Base-by-base conservation (phyloP, 2,888 invertebrate genomes). In the Adelphocoris suturalis region DNA sequence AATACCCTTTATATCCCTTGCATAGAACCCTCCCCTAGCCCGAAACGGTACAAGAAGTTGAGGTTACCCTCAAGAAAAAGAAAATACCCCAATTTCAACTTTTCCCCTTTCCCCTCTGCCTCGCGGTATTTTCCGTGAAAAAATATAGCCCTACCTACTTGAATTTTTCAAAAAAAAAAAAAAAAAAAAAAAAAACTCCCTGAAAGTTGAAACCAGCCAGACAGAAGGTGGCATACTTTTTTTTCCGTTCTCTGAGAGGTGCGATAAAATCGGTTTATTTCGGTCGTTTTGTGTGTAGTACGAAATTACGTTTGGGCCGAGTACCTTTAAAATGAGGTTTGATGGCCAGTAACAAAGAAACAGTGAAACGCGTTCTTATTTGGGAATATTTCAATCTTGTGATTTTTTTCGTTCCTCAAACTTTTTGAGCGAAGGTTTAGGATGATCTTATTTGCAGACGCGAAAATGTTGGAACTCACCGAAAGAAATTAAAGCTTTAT, bases 251-350 rank as follows among this genome's bases (percentile, higher is more conserved):
- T 37, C 7, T 37, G 68, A 68, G 68, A 19, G 23, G 68, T 19
- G 68, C 68, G 68, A 68, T 68, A 68, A 68, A 68, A 68, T 68
- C 68, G 68, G 68, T 68, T 68, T 68, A 68, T 68, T 68, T 23
- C 68, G 68, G 12, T 68, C 68, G 7, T 68, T 37, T 68, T 68
- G 37, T 23, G 68, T 23, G 68, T 7, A 23, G 68, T 27, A 19
- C 23, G 68, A 68, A 68, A 68, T 23, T 68, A 12, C 23, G 11
- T 68, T 68, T n/a, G 19, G 68, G 68, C 23, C 12, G 27, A 23
- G 68, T 23, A 68, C 23, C 12, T 23, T 68, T 19, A 68, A 68
- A 23, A 23, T 23, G 68, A 27, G 27, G 68, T 68, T 68, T 68
- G 11, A 68, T 68, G 23, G 68, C 23, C 68, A 12, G 37, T 7